Evolutionary conservation across 2,797 vertebrate genomes (phyloP), one percentile per base, ranked within the genome.

Genomic region (Falco columbarius): DNA sequence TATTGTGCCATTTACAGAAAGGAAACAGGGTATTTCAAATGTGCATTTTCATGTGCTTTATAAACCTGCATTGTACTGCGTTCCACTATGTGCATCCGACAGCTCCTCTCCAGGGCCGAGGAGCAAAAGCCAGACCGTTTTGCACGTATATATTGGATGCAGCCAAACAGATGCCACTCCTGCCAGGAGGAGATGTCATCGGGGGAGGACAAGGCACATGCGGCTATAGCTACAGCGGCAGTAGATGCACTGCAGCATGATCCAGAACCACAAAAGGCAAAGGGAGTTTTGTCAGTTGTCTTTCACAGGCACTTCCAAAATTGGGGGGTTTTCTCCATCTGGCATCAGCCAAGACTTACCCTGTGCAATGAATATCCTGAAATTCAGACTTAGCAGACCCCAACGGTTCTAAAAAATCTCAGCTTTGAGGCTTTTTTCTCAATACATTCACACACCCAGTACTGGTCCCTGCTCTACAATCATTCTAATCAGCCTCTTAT

Each of bases 81-180:
- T 89, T 90, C 32, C 44, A 49, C 49, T 32, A 6, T 6, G 34
- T 59, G 59, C 81, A 22, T 59, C 56, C 27, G 0, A n/a, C 58
- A 84, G 49, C 59, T 92, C 47, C 34, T 95, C 42, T 89, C n/a
- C n/a, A 63, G 61, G 47, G 30, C 27, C 74, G 36, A 66, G 46
- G 71, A 89, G 40, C 46, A 67, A 85, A 89, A 93, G 19, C 42
- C 67, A 61, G 63, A 7, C n/a, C 66, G 5, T 22, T 82, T 80
- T 32, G 27, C 32, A 66, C 0, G 0, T 75, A 29, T 23, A 8
- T 67, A 34, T 46, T 47, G 66, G 32, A 59, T 70, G 47, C 24
- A 85, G 83, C 47, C 63, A 82, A 81, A 75, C 19, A 83, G 93
- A 62, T 62, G 62, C 58, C 11, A 6, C 56, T 89, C 77, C 46